Base-by-base conservation (phyloP, 2,888 invertebrate species). In the Phalera bucephala region DNA sequence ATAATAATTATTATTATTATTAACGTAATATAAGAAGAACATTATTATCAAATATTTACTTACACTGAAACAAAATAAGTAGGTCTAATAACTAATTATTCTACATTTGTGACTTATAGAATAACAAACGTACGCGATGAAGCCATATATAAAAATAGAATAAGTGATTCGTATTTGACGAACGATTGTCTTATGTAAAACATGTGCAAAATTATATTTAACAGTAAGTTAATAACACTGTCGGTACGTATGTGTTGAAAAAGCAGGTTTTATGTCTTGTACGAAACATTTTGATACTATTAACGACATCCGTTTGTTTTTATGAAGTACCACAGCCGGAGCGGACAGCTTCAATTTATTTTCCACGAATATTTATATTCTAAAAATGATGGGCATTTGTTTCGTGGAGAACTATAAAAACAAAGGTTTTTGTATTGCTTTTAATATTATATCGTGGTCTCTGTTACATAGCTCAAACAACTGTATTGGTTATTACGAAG, bases 291-390 rank as follows among this genome's bases (percentile, higher is more conserved):
- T 31, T 26, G 36, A 36, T n/a, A n/a, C 39, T 40, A 48, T 45
- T 40, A 48, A 49, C 45, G 35, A 39, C 29, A 33, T 40, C 37
- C 36, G 30, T 57, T 52, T 49, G 43, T 48, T 54, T 54, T 45
- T 39, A 40, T 29, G 40, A 23, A 32, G 27, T 27, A 39, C 32
- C 52, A 10, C 41, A 50, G 42, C 36, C 35, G 17, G 50, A 10
- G 28, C 19, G 19, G 39, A 42, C 45, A 39, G 35, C 9, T n/a
- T 22, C 31, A 23, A 44, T 52, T 55, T 32, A 37, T 34, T 31
- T 25, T 12, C 23, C 7, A 6, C 4, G 25, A 31, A 45, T 30
- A 44, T 27, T 27, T 36, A 33, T 37, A 33, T 34, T 22, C 21
- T 29, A 8, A 11, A 8, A 25, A 25, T 25, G 12, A 7, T 8